Evolutionary conservation across 2,113 vertebrate species (phyloP), one percentile per base, ranked within the genome.

Genomic region (Stigmatopora argus): DNA sequence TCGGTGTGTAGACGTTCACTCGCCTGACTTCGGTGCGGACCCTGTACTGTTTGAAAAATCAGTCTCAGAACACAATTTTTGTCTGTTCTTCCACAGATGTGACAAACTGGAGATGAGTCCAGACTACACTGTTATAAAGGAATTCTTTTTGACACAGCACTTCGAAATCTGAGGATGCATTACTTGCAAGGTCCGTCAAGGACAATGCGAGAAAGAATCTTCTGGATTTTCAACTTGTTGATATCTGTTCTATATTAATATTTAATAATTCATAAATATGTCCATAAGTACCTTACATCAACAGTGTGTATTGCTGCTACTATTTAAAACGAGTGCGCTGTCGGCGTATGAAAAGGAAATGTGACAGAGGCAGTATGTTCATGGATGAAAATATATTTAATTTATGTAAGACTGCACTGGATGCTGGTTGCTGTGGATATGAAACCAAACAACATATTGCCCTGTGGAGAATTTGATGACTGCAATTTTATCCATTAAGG

Each of bases 31-130:
- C 26, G 26, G 26, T 31, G 26, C 26, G 26, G 26, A 59, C 21
- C 2, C 31, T 8, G 8, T 55, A 55, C 48, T 26, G 21, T 48
- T 11, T 45, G 19, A 49, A 1, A 0, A 69, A 23, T 14, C 31
- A 21, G 18, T 26, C 18, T 12, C 31, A 41, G 31, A 51, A 18
- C 47, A 19, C 26, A 5, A 48, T 45, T 31, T 72, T 57, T 35
- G 5, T 72, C 45, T 73, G 63, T 59, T 72, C 69, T 46, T 79
- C 56, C 78, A 26, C 67, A 98, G 96, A 93, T 98, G 95, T 93
- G 94, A 97, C 83, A 95, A 93, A 88, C 94, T 94, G 0, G 87
- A 94, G 95, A 92, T 96, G 94, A 96, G 90, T 88, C 80, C 73
- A 78, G 67, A 85, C 66, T 69, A 86, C 81, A 79, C 85, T 90